Evolutionary conservation across 2,888 invertebrate genomes (phyloP).

Genomic region (Dione juno): DNA sequence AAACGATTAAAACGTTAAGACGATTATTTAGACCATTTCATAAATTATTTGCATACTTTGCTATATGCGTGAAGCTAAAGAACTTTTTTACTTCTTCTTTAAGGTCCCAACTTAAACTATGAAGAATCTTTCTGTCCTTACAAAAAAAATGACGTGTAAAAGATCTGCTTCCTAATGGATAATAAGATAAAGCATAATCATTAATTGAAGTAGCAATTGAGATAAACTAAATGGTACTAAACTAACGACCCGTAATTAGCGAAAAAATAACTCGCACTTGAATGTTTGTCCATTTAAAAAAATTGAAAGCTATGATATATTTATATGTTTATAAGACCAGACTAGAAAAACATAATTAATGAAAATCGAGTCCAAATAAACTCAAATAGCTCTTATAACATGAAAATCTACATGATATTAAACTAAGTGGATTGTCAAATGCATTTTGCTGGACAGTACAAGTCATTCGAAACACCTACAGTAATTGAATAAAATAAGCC

Average conservation of each 20-base stretch:
- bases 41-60: too few relatives aligned
- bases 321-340: too few relatives aligned
- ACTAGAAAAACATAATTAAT: too few relatives aligned
- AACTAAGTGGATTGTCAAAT: neutral
- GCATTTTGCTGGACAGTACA: neutral
- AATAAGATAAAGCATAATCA: neutral
- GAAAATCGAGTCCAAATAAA: too few relatives aligned
- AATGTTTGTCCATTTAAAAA: neutral
- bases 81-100: too few relatives aligned
- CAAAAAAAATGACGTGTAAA: neutral
- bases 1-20: conserved; percentile 33
- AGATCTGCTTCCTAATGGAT: neutral
- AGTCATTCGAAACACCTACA: conserved; percentile 14
- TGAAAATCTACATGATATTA: neutral
- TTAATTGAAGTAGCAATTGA: conserved; percentile 7
- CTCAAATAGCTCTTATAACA: too few relatives aligned
- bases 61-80: too few relatives aligned
- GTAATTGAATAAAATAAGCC: conserved; percentile 39
- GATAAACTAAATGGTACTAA: neutral
- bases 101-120: too few relatives aligned
- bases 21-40: too few relatives aligned
- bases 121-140: neutral
- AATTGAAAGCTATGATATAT: too few relatives aligned
- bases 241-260: conserved; percentile 1
- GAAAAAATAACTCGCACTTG: neutral